Base-by-base conservation (phyloP, 2,888 invertebrate genomes). In the Galerucella pusilla region DNA sequence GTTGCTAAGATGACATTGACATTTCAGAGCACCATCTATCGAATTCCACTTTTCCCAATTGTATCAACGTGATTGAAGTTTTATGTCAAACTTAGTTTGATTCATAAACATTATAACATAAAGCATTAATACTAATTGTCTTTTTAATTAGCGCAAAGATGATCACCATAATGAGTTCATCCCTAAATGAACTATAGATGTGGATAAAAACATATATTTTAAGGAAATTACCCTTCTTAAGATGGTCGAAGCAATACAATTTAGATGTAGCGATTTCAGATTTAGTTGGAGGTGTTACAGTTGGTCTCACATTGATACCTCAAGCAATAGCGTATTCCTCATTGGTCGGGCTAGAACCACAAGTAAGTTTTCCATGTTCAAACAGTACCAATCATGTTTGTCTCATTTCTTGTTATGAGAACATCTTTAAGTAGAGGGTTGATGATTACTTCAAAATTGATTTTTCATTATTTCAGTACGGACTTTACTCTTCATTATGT, bases 401-500 rank as follows among this genome's bases (percentile, higher is more conserved):
- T 7, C 35, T 5, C 6, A 35, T 7, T 35, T 35, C 35, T 35
- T 35, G 35, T 7, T 35, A 35, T 35, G 35, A 35, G 35, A 35
- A 35, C 35, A 35, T 35, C 35, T 35, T 35, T 7, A 35, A 35
- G 35, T 35, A 35, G 35, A 35, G 35, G 7, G 35, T 35, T 35
- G 7, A 35, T 35, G 6, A 35, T 35, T 35, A 35, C 35, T 7
- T 35, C 35, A 35, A 5, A 35, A 35, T 35, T 35, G n/a, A n/a
- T n/a, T n/a, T n/a, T n/a, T n/a, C n/a, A 52, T 16, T 86, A 64
- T 87, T 88, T 75, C 90, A 96, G 93, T 95, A 93, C 88, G 96
- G 96, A 1, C 89, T 96, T n/a, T 96, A 96, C 88, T 93, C 94
- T 1, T 93, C 94, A 0, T 92, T 95, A 81, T 91, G 92, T 83